Conservation (phyloP, 37 sponge, comb jelly and placozoan genomes). For the Eunapius fragilis region DNA sequence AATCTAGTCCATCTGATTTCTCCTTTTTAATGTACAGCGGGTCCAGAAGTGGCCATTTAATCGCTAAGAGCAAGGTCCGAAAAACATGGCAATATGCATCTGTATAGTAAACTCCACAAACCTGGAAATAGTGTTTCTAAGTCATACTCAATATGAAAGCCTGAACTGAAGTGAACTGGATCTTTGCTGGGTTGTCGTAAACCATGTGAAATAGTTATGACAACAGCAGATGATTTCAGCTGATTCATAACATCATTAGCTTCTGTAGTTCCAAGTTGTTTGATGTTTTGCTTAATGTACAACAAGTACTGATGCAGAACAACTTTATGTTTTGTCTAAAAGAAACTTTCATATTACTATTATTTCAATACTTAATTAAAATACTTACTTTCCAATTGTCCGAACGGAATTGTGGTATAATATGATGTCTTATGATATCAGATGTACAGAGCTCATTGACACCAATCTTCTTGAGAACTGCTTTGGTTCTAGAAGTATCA, state of each 20-base stretch:
- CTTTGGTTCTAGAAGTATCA: conserved; percentile 17
- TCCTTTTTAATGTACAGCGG: conserved; percentile 17
- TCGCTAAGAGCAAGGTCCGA: background rate
- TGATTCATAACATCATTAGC: conserved; percentile 23
- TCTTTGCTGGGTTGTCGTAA: conserved; percentile 17
- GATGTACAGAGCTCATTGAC: conserved; percentile 45
- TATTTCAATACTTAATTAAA: background rate
- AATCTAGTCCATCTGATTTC: background rate
- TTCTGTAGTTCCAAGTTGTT: conserved; percentile 3
- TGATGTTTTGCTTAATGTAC: conserved; percentile 50
- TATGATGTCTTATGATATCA: conserved; percentile 60
- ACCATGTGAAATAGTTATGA: conserved; percentile 28
- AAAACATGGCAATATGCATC: background rate
- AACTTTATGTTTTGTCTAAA: conserved; percentile 9
- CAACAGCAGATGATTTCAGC: conserved; percentile 23
- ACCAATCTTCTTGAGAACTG: conserved; percentile 41
- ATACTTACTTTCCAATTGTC: conserved; percentile 28
- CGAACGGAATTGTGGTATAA: conserved; percentile 43
- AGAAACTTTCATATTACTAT: background rate
- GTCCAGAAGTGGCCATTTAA: conserved; percentile 32
- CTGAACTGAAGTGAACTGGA: conserved; percentile 40
- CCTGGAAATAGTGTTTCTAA: conserved; percentile 45
- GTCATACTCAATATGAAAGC: conserved; percentile 10
- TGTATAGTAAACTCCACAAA: background rate
- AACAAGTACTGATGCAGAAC: conserved; percentile 24